Evolutionary conservation across 2,113 vertebrate genomes (phyloP).

Genomic region (Condylura cristata): DNA sequence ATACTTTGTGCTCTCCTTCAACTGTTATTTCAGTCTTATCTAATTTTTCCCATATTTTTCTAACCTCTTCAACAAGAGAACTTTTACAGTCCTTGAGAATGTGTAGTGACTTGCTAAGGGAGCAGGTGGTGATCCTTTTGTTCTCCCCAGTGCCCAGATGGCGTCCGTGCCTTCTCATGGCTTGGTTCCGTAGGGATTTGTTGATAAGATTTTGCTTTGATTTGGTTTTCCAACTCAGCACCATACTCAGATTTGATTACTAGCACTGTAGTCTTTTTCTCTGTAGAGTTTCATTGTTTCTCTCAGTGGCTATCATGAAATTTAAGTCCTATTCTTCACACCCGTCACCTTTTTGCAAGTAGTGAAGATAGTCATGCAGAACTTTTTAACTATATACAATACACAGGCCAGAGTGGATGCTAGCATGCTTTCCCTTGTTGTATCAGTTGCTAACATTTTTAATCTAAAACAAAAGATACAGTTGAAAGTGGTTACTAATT

Average conservation of each 20-base stretch:
- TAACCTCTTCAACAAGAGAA: constrained; percentile 28
- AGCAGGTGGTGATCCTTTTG: constrained; percentile 70
- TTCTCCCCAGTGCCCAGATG: constrained; percentile 61
- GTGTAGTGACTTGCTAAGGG: background rate
- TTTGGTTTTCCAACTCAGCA: constrained; percentile 54
- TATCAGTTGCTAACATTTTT: constrained; percentile 27
- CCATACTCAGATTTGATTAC: constrained; percentile 59
- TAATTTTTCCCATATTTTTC: constrained; percentile 57
- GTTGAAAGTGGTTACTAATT: constrained; percentile 9
- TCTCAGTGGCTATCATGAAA: constrained; percentile 8
- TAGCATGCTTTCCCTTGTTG: constrained; percentile 6
- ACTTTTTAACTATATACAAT: background rate
- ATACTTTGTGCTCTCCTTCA: constrained; percentile 1
- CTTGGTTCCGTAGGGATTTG: constrained; percentile 52
- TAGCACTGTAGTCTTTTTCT: background rate
- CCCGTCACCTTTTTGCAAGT: background rate
- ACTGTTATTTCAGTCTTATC: constrained; percentile 63
- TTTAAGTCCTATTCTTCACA: background rate
- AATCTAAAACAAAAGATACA: constrained; percentile 45
- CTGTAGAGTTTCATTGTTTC: background rate
- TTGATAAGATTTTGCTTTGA: constrained; percentile 75
- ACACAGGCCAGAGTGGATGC: background rate
- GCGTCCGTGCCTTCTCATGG: constrained; percentile 47
- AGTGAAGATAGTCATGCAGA: background rate
- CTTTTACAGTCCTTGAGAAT: constrained; percentile 29